Conservation (phyloP, 2,888 invertebrate species). For the Steinernema carpocapsae region DNA sequence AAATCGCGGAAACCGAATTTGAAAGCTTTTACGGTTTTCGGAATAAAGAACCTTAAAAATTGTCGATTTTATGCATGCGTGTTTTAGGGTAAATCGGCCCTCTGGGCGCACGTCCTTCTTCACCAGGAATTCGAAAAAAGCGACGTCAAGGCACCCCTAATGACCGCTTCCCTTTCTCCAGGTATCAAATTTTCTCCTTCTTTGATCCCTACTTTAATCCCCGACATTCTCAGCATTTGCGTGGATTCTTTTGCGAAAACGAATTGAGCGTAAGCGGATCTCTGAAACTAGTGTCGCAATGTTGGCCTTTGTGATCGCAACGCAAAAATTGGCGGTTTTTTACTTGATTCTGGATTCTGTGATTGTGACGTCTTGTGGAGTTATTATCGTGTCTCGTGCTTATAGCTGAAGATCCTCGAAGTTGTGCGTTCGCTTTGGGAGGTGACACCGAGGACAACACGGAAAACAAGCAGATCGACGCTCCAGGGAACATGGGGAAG, state of each 20-base stretch:
- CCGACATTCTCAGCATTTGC: conserved; percentile 78
- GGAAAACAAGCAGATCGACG: conserved; percentile 12
- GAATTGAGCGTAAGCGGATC: conserved; percentile 80
- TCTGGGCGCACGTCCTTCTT: conserved; percentile 91
- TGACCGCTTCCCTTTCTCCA: conserved; percentile 69
- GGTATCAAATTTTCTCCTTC: conserved; percentile 71
- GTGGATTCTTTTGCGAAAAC: conserved; percentile 89
- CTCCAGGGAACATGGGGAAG: conserved; percentile 9
- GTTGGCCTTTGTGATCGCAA: conserved; percentile 32
- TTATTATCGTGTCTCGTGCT: conserved; percentile 16
- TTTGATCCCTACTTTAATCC: not conserved
- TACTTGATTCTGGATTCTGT: not conserved
- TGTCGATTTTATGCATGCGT: conserved; percentile 14
- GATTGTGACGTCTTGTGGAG: not conserved
- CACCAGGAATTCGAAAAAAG: conserved; percentile 79
- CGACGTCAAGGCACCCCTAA: conserved; percentile 48
- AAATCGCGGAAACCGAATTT: too few species aligned
- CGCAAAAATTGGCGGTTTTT: not conserved
- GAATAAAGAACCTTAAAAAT: not conserved
- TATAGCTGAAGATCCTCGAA: conserved; percentile 22
- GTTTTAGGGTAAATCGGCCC: conserved; percentile 84
- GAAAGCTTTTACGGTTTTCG: not conserved
- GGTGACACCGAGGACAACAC: conserved; percentile 4
- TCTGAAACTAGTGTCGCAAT: conserved; percentile 2
- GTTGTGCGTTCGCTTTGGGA: not conserved